Evolutionary conservation across 1,140 invertebrate species (phyloP), one percentile per base, ranked within the genome.

Genomic region (Drosophila kanapiae): DNA sequence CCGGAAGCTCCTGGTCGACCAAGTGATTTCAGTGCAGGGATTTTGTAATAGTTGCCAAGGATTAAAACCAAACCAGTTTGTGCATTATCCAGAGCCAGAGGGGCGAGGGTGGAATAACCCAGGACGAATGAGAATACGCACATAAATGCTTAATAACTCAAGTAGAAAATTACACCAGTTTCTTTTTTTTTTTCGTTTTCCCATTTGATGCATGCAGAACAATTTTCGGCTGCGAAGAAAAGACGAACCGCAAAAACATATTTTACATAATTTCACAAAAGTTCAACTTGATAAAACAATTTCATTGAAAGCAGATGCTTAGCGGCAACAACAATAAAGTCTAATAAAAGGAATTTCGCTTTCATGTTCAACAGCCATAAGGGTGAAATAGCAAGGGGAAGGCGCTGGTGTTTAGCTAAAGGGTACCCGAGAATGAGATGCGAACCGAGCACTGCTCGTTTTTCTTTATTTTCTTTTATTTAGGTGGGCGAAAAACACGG

Each of bases 261-360:
- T 88, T 87, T 88, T 78, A 88, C 84, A 88, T 88, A 88, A 90
- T 88, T 90, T 79, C 65, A 59, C 33, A 57, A 79, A 64, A 83
- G 75, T 88, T 78, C 74, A 84, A 87, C 77, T 87, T 87, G 81
- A 88, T 88, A 87, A 90, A 87, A 87, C 85, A 87, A 87, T 87
- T 87, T 84, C 72, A 88, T 80, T 88, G 79, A 79, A 87, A 87
- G 75, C 72, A 87, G 84, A 70, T 75, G 82, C 75, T 75, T 62
- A 85, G 61, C 78, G 77, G 67, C 67, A 63, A 60, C 49, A 78
- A 62, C 56, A 75, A 53, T 68, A 80, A 80, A 75, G 58, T 83
- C 71, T 87, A 88, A 88, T 87, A 87, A 87, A 85, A 72, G 81
- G 85, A 85, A 85, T 90, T 88, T 85, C 60, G 57, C 85, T 90